Conservation (phyloP, 2,113 vertebrate genomes). For the Zosterops japonicus region DNA sequence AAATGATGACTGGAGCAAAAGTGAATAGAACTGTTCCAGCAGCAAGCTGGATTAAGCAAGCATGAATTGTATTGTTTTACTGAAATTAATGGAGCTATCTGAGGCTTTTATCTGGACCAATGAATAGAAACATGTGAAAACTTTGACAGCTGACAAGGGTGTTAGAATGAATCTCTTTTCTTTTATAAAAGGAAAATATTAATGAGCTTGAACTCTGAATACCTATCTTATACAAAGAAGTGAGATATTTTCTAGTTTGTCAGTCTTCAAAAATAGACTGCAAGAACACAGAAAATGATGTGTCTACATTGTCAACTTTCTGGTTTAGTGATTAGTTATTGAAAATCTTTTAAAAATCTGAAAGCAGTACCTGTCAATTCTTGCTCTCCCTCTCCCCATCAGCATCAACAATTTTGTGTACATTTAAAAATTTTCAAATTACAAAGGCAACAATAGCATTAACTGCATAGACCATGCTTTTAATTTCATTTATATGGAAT, state of each 20-base stretch:
- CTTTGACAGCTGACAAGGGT: neutral
- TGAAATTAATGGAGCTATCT: neutral
- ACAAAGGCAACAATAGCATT: neutral
- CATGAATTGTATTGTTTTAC: neutral
- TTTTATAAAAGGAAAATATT: neutral
- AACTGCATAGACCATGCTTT: neutral
- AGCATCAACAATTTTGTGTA: neutral
- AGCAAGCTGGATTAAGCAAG: neutral
- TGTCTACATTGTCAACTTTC: neutral
- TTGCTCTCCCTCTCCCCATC: fast-evolving
- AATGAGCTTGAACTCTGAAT: neutral
- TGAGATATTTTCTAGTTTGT: neutral
- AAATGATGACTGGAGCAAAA: neutral
- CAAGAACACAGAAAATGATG: neutral
- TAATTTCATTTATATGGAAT: neutral
- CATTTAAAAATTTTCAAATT: neutral
- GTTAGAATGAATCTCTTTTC: neutral
- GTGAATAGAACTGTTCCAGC: neutral
- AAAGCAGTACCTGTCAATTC: neutral
- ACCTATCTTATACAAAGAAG: neutral
- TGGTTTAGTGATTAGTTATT: neutral
- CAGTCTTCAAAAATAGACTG: neutral
- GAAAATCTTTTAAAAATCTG: neutral
- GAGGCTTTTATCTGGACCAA: neutral
- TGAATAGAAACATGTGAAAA: neutral